Evolutionary conservation across 1,140 invertebrate genomes (phyloP).

Genomic region (Drosophila prosaltans): DNA sequence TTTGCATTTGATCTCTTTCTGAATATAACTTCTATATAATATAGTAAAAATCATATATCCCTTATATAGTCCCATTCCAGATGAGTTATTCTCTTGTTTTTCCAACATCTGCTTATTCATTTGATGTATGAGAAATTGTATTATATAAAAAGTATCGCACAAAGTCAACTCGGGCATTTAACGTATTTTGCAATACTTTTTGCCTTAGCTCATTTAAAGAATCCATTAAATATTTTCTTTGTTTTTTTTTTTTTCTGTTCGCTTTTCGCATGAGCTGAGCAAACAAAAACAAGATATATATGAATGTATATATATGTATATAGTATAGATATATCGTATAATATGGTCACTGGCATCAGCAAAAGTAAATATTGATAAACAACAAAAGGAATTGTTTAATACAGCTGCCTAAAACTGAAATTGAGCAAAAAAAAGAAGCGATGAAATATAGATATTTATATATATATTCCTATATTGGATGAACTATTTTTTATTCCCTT

Average conservation of each 20-base stretch:
- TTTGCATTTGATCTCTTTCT: too few species aligned
- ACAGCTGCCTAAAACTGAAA: slow-evolving; percentile 33
- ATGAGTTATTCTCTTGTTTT: too few species aligned
- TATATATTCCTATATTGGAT: slow-evolving; percentile 1
- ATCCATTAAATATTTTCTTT: slow-evolving; percentile 32
- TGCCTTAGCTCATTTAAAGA: slow-evolving; percentile 19
- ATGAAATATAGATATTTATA: slow-evolving; percentile 22
- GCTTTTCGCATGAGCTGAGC: slow-evolving; percentile 25
- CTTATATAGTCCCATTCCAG: too few species aligned
- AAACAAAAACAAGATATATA: slow-evolving; percentile 28
- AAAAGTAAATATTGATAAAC: slow-evolving; percentile 49
- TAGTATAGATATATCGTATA: slow-evolving; percentile 19
- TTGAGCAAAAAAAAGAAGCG: slow-evolving; percentile 1
- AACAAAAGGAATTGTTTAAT: slow-evolving; percentile 34
- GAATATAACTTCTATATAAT: too few species aligned
- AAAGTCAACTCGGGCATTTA: too few species aligned
- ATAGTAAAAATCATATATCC: too few species aligned
- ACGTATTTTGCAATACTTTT: not conserved
- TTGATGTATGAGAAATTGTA: too few species aligned
- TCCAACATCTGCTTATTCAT: too few species aligned
- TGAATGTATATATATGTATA: not conserved
- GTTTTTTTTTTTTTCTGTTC: not conserved
- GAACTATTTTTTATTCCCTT: slow-evolving; percentile 32
- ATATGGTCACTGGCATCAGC: slow-evolving; percentile 30
- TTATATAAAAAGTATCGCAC: too few species aligned